Evolutionary conservation across 1,140 invertebrate species (phyloP).

Genomic region (Diprion similis): DNA sequence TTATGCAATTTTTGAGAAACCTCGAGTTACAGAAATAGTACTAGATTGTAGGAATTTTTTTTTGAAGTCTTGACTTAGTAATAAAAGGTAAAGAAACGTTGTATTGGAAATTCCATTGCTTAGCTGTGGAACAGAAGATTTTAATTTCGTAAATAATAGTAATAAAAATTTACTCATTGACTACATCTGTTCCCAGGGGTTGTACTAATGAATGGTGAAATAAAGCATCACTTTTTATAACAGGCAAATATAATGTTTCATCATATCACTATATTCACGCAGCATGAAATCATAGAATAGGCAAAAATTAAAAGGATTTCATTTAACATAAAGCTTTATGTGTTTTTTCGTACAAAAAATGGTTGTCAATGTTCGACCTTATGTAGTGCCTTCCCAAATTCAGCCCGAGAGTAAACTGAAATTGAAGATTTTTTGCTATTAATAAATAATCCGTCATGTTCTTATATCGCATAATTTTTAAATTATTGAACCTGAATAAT

Average conservation of each 20-base stretch:
- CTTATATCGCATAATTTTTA: no score
- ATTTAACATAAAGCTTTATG: constrained; percentile 15
- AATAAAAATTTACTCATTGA: no score
- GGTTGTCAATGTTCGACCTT: constrained; percentile 39
- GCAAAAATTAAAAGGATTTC: constrained; percentile 3
- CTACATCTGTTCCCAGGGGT: background rate
- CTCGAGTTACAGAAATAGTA: no score
- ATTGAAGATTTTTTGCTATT: background rate
- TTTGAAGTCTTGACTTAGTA: no score
- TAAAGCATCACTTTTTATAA: constrained; percentile 35
- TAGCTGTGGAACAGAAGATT: no score
- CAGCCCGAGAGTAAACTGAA: constrained; percentile 31
- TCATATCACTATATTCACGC: constrained; percentile 15
- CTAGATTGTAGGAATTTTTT: no score
- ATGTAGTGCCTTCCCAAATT: constrained; percentile 57
- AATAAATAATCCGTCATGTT: background rate
- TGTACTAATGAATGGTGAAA: background rate
- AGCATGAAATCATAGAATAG: constrained; percentile 12
- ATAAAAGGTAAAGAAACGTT: no score
- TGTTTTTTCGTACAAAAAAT: background rate
- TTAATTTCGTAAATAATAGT: no score
- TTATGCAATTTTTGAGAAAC: no score
- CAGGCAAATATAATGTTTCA: constrained; percentile 32
- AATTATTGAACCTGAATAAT: no score
- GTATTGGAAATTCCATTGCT: no score